These are phyloP conservation scores for Polydrusus tereticollis DNA, from an alignment of 2,888 invertebrate genomes.

Conservation along the genomic window DNA sequence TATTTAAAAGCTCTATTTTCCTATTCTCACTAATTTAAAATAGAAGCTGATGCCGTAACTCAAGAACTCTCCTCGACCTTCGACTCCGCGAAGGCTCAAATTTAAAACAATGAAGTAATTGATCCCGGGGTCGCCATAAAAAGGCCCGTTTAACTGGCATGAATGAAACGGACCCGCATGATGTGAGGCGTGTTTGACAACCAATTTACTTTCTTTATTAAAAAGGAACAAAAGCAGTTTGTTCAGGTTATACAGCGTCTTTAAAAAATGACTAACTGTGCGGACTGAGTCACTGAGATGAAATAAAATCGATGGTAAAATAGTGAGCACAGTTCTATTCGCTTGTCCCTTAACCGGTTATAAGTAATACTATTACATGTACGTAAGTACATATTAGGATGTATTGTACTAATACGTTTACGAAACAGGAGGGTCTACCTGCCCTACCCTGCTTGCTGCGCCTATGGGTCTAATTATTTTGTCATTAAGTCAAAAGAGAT, in stretches of 20 bases:
- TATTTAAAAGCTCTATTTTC: not conserved
- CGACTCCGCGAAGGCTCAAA: not conserved
- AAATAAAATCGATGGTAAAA: too few species aligned
- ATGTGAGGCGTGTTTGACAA: slow-evolving; percentile 3
- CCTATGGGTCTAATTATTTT: too few species aligned
- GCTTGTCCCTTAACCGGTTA: too few species aligned
- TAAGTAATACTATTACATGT: too few species aligned
- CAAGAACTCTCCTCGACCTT: slow-evolving; percentile 4
- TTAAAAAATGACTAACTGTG: not conserved
- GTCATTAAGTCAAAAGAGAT: too few species aligned
- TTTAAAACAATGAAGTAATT: slow-evolving; percentile 36
- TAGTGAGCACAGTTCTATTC: too few species aligned
- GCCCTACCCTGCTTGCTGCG: too few species aligned
- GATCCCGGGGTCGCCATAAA: slow-evolving; percentile 20
- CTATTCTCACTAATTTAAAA: not conserved
- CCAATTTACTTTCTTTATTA: slow-evolving; percentile 8
- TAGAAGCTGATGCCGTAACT: slow-evolving; percentile 2
- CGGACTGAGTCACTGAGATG: too few species aligned
- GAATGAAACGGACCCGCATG: slow-evolving; percentile 24
- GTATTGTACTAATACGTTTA: too few species aligned
- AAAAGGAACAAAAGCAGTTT: slow-evolving; percentile 6
- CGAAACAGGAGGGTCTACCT: too few species aligned
- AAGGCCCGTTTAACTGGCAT: slow-evolving; percentile 7
- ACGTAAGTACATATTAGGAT: too few species aligned
- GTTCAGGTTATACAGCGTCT: not conserved